Conservation (phyloP, 2,888 invertebrate genomes). For the Tuta absoluta region DNA sequence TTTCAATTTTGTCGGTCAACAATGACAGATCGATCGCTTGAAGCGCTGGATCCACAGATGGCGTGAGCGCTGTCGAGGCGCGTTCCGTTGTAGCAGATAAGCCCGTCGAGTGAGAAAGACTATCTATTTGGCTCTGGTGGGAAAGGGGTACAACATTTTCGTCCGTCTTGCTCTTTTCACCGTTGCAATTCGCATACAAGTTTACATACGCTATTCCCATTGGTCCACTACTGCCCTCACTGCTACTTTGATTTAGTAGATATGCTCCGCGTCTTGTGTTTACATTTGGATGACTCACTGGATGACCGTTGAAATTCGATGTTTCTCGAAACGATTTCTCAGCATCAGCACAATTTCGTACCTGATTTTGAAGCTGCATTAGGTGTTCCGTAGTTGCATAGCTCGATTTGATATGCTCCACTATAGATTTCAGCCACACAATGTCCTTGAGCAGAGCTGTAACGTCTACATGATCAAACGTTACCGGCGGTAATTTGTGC, state of each 20-base stretch:
- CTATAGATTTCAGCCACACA: conserved; percentile 14
- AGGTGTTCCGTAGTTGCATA: neutral
- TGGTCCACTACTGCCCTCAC: conserved; percentile 25
- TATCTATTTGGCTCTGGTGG: too few relatives aligned
- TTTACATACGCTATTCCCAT: conserved; percentile 18
- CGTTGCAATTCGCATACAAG: neutral
- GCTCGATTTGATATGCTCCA: conserved; percentile 9
- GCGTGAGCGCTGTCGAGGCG: too few relatives aligned
- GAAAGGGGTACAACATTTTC: too few relatives aligned
- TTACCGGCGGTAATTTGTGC: conserved; percentile 26
- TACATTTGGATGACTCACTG: neutral
- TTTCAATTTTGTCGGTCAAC: too few relatives aligned
- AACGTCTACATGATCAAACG: conserved; percentile 31
- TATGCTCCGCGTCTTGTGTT: neutral
- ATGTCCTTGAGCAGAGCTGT: conserved; percentile 30
- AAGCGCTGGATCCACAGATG: too few relatives aligned
- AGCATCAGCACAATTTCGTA: too few relatives aligned
- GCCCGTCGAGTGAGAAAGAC: too few relatives aligned
- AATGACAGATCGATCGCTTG: too few relatives aligned
- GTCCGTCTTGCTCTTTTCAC: neutral
- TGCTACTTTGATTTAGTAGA: neutral
- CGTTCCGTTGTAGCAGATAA: too few relatives aligned
- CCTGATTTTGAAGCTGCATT: neutral
- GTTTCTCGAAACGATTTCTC: too few relatives aligned
- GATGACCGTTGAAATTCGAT: too few relatives aligned